phyloP scores from a whole-genome alignment of 1,140 invertebrate species.

The Drosophila cardini region DNA sequence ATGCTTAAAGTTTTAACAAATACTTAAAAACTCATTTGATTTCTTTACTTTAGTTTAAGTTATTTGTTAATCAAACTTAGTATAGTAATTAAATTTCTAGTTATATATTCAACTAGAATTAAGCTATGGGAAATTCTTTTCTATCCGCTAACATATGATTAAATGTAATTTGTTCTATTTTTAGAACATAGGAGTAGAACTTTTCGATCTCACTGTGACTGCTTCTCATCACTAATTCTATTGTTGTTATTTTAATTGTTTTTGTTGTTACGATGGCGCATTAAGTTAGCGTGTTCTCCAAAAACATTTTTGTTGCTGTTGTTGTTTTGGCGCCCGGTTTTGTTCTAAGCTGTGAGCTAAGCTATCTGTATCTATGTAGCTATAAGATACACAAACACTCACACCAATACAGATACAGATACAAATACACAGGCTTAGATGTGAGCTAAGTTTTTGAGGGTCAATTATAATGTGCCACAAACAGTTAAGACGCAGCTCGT shows the following conservation, averaged over 20 bases:
- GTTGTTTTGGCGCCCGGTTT: slow-evolving; percentile 32
- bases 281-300: slow-evolving; percentile 37
- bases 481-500: slow-evolving; percentile 43
- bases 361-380: slow-evolving; percentile 35
- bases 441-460: slow-evolving; percentile 66
- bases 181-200: background rate
- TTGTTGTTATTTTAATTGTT: slow-evolving; percentile 4
- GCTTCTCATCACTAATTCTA: slow-evolving; percentile 26
- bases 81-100: too few relatives aligned
- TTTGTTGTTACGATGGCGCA: slow-evolving; percentile 22
- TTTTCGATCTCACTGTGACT: slow-evolving; percentile 12
- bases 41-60: too few relatives aligned
- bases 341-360: slow-evolving; percentile 65
- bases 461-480: slow-evolving; percentile 69
- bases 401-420: slow-evolving; percentile 4
- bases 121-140: background rate
- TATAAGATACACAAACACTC: slow-evolving; percentile 26
- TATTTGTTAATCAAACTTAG: too few relatives aligned
- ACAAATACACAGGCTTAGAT: slow-evolving; percentile 8
- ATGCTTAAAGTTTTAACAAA: too few relatives aligned
- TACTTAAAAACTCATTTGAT: too few relatives aligned
- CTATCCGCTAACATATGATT: background rate
- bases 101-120: too few relatives aligned
- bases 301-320: slow-evolving; percentile 26
- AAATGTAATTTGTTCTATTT: background rate